Evolutionary conservation across 2,797 vertebrate genomes (phyloP).

Genomic region (Dicrostonyx torquatus): DNA sequence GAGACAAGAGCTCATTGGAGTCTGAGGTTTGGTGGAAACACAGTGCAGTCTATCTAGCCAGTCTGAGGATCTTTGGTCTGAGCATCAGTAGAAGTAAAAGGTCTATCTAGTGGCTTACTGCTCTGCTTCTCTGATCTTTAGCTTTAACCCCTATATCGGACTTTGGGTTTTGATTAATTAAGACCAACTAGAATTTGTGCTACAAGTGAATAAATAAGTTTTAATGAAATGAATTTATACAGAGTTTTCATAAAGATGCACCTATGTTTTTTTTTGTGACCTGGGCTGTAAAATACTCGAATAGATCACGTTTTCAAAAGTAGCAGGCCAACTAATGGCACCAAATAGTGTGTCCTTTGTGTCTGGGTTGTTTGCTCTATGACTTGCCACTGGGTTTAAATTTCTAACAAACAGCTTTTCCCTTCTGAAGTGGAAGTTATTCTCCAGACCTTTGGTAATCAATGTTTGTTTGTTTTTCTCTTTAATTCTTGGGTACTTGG

Average conservation of each 20-base stretch:
- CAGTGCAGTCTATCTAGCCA: too few relatives aligned
- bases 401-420: neutral
- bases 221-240: conserved; percentile 40
- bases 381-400: conserved; percentile 5
- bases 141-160: too few relatives aligned
- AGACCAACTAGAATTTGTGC: too few relatives aligned
- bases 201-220: neutral
- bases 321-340: neutral
- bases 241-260: conserved; percentile 6
- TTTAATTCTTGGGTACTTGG: neutral
- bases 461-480: neutral
- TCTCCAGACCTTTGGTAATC: neutral
- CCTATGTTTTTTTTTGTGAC: conserved; percentile 35
- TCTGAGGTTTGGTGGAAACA: too few relatives aligned
- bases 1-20: too few relatives aligned
- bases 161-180: too few relatives aligned
- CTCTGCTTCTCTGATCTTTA: too few relatives aligned
- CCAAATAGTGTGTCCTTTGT: neutral
- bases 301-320: conserved; percentile 11
- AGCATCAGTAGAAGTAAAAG: too few relatives aligned
- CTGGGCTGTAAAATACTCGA: conserved; percentile 23
- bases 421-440: conserved; percentile 26
- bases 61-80: too few relatives aligned
- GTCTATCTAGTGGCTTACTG: too few relatives aligned
- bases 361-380: conserved; percentile 23